Evolutionary conservation across 2,113 vertebrate species (phyloP).

Genomic region (Tangachromis dhanisi): DNA sequence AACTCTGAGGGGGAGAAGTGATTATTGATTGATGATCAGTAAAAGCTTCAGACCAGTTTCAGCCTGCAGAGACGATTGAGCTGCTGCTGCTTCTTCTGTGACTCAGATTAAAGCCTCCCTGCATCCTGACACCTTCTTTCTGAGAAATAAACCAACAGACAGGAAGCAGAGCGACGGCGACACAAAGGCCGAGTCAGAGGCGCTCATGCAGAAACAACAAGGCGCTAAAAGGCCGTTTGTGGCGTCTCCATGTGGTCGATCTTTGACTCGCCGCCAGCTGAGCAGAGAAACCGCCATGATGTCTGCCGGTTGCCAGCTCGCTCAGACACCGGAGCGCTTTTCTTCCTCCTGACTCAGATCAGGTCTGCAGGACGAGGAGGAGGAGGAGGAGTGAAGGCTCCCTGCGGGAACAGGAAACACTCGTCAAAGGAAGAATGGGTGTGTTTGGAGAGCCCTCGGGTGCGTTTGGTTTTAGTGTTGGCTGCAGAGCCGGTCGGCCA

Average conservation of each 20-base stretch:
- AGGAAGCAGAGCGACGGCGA: background rate
- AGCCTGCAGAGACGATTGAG: background rate
- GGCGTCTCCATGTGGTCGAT: background rate
- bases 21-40: background rate
- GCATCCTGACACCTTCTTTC: background rate
- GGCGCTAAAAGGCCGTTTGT: background rate
- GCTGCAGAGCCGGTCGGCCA: background rate
- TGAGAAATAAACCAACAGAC: conserved; percentile 17
- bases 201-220: background rate
- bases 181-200: background rate
- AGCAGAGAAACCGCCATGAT: conserved; percentile 5
- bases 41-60: background rate
- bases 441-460: conserved; percentile 11
- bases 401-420: background rate
- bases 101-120: background rate
- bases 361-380: background rate
- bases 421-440: background rate
- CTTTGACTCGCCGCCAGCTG: background rate
- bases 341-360: conserved; percentile 17
- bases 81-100: background rate
- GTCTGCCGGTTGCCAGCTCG: background rate
- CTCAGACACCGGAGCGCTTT: background rate
- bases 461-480: conserved; percentile 21
- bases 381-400: conserved; percentile 21
- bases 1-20: background rate